Evolutionary conservation across 2,113 vertebrate genomes (phyloP).

Genomic region (Actinemys pallida): DNA sequence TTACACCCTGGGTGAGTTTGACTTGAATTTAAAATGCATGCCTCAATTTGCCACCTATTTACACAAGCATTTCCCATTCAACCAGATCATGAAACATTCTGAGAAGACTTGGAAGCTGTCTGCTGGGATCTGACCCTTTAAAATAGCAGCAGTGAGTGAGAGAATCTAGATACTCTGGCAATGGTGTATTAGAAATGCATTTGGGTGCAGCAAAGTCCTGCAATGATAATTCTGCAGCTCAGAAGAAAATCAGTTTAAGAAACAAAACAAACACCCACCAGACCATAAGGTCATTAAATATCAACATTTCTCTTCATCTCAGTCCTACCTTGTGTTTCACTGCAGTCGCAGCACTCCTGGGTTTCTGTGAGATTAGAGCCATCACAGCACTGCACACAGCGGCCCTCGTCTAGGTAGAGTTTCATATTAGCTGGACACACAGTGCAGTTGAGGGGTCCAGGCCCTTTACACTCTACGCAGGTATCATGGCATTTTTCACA

Average conservation of each 20-base stretch:
- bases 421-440: constrained; percentile 80
- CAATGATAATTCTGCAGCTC: neutral
- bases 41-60: neutral
- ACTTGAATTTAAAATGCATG: neutral
- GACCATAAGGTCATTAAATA: neutral
- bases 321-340: constrained; percentile 78
- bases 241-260: neutral
- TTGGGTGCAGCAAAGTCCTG: neutral
- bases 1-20: neutral
- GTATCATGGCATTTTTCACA: constrained; percentile 86
- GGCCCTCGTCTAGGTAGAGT: constrained; percentile 82
- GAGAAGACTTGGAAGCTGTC: neutral
- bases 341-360: constrained; percentile 91
- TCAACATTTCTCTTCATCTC: neutral
- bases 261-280: neutral
- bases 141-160: fast-evolving
- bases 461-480: constrained; percentile 90
- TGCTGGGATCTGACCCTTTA: neutral
- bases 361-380: neutral
- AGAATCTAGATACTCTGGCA: neutral
- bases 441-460: constrained; percentile 85
- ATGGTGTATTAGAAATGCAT: neutral
- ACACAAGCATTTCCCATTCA: neutral
- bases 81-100: neutral
- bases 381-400: constrained; percentile 89